Evolutionary conservation across 1,140 invertebrate species (phyloP).

Genomic region (Drosophila pseudoobscura): DNA sequence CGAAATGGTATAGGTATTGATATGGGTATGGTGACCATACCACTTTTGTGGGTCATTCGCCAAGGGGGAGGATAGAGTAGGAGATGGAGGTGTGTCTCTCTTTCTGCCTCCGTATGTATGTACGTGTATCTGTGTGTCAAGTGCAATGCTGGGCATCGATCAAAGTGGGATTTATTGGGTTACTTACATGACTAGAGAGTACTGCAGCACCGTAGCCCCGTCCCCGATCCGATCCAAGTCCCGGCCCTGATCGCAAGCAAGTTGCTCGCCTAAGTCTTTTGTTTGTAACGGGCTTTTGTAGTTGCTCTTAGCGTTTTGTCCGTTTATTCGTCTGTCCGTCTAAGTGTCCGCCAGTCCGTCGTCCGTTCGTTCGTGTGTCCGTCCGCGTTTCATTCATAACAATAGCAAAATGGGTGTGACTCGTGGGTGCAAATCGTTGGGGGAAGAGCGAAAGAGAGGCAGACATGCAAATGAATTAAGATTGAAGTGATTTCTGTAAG

Average conservation of each 20-base stretch:
- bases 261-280: conserved; percentile 77
- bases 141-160: conserved; percentile 74
- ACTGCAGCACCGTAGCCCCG: conserved; percentile 11
- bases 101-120: conserved; percentile 6
- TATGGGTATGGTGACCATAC: conserved; percentile 37
- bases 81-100: conserved; percentile 19
- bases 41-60: conserved; percentile 71
- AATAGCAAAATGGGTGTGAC: conserved; percentile 71
- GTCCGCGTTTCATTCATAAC: conserved; percentile 65
- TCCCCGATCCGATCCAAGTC: background rate
- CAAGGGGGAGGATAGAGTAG: conserved; percentile 24
- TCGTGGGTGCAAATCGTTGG: conserved; percentile 76
- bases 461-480: conserved; percentile 73
- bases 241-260: conserved; percentile 14
- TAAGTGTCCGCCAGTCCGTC: too few species aligned
- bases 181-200: conserved; percentile 70
- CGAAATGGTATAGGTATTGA: conserved; percentile 7
- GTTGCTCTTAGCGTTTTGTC: conserved; percentile 41
- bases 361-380: background rate
- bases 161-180: conserved; percentile 71
- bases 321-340: background rate
- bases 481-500: conserved; percentile 60
- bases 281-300: conserved; percentile 45
- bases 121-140: conserved; percentile 51
- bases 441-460: conserved; percentile 35